Percentiles rank a stretch among this genome's conserved stretches.
These are phyloP conservation scores for Corythucha ciliata DNA, from an alignment of 2,888 invertebrate genomes.

Conservation along the genomic window DNA sequence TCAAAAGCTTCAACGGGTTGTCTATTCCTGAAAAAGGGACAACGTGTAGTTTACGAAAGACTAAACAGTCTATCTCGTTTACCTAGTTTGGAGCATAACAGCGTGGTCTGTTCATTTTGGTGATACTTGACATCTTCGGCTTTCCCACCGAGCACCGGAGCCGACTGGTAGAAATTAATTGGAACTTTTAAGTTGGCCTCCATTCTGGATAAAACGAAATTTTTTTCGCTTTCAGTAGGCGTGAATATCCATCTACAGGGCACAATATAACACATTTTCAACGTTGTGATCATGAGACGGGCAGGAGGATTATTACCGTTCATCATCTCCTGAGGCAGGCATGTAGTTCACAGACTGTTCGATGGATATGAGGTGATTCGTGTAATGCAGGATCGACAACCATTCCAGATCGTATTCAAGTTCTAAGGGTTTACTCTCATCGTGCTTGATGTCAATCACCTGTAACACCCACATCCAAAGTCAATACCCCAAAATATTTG, in stretches of 20 bases:
- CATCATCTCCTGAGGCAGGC: slow-evolving; percentile 58
- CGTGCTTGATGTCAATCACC: slow-evolving; percentile 58
- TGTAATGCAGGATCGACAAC: slow-evolving; percentile 76
- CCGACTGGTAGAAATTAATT: slow-evolving; percentile 68
- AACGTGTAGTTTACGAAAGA: slow-evolving; percentile 2
- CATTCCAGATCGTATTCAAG: slow-evolving; percentile 85
- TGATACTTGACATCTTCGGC: too few relatives aligned
- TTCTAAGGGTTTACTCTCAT: slow-evolving; percentile 47
- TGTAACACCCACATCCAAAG: slow-evolving; percentile 54
- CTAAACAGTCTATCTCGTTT: slow-evolving; percentile 3
- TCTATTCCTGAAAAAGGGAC: slow-evolving; percentile 23
- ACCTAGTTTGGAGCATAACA: slow-evolving; percentile 53
- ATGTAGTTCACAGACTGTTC: slow-evolving; percentile 61
- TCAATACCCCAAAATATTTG: background rate
- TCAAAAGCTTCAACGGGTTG: slow-evolving; percentile 24
- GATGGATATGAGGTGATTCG: slow-evolving; percentile 77
- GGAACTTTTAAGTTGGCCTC: slow-evolving; percentile 60
- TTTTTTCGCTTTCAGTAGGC: slow-evolving; percentile 65
- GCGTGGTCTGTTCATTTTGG: too few relatives aligned
- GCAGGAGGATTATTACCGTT: slow-evolving; percentile 17
- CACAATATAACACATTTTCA: background rate
- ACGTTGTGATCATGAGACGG: background rate
- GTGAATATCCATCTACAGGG: slow-evolving; percentile 63
- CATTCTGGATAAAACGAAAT: slow-evolving; percentile 54
- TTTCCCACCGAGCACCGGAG: too few relatives aligned